Evolutionary conservation across 2,888 invertebrate species (phyloP), one percentile per base, ranked within the genome.

Genomic region (Epistrophella euchroma): DNA sequence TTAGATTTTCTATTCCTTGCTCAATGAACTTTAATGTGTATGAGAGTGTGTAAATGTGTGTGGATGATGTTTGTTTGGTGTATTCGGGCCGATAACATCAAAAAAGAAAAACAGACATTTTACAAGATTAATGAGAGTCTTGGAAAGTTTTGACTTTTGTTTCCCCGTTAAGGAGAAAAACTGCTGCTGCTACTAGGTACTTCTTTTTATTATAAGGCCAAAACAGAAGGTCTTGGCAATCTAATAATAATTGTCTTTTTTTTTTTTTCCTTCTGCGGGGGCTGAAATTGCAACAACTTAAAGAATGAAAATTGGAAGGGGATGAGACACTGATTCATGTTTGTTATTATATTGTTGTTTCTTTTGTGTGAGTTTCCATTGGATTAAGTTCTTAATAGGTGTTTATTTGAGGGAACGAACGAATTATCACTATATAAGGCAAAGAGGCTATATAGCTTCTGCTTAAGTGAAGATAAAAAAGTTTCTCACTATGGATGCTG

Each of bases 101-200:
- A 85, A 85, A 60, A 80, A 77, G 80, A 81, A 68, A 85, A 85
- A 80, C 85, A 71, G 85, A 85, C 85, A 85, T 80, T 85, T 85
- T 70, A 80, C 85, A 80, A 85, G 85, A 85, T 85, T 85, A 85
- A 85, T 85, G 85, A 73, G 85, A 80, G 76, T 73, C 85, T 76
- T 80, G 73, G 70, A 85, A 80, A 85, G 85, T 85, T 85, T 85
- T 85, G 76, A 80, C 66, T 62, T 76, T 76, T 80, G 58, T 55
- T 74, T 74, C 35, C 32, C 58, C 45, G 50, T 32, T 22, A 32
- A 28, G 47, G 17, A 45, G 45, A 45, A 9, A 45, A 45, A 45
- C 40, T 22, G 6, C 15, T 62, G 11, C 40, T 28, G 2, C 62
- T 62, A 15, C 15, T 25, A 3, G 3, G 2, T 35, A 4, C 9